Evolutionary conservation across 2,113 vertebrate species (phyloP).

Genomic region (Notechis scutatus): DNA sequence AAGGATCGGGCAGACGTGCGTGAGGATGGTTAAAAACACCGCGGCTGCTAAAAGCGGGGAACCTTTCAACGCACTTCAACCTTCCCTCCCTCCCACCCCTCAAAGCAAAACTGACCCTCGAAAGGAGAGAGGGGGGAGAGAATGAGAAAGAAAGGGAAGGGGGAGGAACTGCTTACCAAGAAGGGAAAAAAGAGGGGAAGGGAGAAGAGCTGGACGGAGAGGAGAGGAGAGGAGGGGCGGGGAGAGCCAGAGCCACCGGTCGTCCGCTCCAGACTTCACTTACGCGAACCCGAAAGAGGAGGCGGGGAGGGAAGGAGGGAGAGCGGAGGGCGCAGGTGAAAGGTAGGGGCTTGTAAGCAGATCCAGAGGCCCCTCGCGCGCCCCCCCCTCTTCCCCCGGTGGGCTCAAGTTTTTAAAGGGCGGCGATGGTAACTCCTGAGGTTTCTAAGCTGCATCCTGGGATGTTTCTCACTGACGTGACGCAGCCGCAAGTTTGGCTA

Average conservation of each 20-base stretch:
- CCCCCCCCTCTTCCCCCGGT: neutral
- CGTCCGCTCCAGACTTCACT: neutral
- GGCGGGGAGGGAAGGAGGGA: neutral
- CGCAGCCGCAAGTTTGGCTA: neutral
- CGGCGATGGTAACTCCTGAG: constrained; percentile 18
- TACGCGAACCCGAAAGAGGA: neutral
- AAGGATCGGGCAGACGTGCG: constrained; percentile 20
- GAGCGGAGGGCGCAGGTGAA: neutral
- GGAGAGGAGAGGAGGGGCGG: neutral
- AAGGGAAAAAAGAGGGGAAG: neutral
- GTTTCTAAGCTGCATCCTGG: constrained; percentile 42
- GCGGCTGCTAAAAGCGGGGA: neutral
- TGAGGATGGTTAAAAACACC: neutral
- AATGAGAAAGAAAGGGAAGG: neutral
- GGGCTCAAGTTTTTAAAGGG: constrained; percentile 19
- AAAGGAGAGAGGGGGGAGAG: neutral
- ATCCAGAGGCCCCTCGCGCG: neutral
- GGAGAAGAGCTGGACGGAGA: constrained; percentile 1
- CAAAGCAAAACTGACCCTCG: neutral
- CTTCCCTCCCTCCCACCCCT: neutral
- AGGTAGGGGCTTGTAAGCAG: neutral
- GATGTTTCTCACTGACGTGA: constrained; percentile 43
- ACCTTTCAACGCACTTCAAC: neutral
- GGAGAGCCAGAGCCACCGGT: neutral
- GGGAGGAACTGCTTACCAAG: neutral